These are phyloP conservation scores for Rhodinocichla rosea DNA, from an alignment of 2,113 vertebrate genomes.

Conservation along the genomic window DNA sequence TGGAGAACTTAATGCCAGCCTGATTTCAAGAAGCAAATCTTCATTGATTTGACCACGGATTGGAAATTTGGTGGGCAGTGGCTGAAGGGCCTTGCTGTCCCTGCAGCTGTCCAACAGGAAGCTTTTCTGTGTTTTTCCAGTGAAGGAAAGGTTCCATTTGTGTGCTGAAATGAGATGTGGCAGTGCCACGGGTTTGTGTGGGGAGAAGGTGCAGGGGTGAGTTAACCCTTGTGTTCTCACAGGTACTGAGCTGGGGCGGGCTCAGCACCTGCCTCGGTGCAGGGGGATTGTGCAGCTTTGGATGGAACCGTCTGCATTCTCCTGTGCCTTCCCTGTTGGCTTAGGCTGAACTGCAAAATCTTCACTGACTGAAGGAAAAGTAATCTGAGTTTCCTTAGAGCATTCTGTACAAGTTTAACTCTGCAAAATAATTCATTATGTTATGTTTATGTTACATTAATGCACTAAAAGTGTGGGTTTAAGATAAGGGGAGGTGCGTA, in stretches of 20 bases:
- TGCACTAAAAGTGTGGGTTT: not conserved
- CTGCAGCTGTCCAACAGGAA: not conserved
- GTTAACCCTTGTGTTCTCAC: fast-evolving
- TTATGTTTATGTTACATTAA: not conserved
- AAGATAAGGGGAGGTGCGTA: not conserved
- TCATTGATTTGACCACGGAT: not conserved
- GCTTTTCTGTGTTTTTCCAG: not conserved
- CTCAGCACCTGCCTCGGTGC: not conserved
- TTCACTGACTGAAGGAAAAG: not conserved
- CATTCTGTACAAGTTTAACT: not conserved
- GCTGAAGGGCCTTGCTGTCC: not conserved
- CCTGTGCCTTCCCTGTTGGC: not conserved
- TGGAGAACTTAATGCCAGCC: not conserved
- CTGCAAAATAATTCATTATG: not conserved
- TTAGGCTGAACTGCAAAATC: not conserved
- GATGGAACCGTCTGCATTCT: not conserved
- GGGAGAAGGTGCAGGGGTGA: not conserved
- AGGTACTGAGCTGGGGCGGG: fast-evolving
- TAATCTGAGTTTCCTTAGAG: not conserved
- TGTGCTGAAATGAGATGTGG: not conserved
- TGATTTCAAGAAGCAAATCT: not conserved
- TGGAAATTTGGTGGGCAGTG: not conserved
- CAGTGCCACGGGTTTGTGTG: not conserved
- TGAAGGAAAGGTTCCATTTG: not conserved
- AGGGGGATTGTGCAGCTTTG: fast-evolving